Conservation (phyloP, 2,888 invertebrate species). For the Drosophila nigricruria region DNA sequence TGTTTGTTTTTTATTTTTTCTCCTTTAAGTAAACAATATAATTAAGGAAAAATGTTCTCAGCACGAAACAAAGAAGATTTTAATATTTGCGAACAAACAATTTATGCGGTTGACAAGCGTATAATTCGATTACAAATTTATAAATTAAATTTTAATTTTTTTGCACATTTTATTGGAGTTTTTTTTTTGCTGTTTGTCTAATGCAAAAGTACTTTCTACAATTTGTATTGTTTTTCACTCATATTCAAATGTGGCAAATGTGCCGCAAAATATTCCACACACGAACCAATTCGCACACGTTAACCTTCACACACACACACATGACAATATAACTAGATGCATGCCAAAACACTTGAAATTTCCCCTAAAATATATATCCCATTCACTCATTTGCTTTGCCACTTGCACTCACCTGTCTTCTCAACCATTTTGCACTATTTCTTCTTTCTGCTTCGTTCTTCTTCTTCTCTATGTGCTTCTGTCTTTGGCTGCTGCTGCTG, state of each 20-base stretch:
- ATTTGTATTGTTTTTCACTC: slow-evolving; percentile 10
- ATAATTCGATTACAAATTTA: slow-evolving; percentile 7
- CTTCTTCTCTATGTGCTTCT: slow-evolving; percentile 20
- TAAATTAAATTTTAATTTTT: neutral
- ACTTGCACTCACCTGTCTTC: slow-evolving; percentile 75
- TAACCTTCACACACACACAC: slow-evolving; percentile 38
- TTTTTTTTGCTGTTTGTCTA: neutral
- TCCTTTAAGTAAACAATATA: neutral
- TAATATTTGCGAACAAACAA: slow-evolving; percentile 6
- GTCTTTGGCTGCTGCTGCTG: slow-evolving; percentile 15
- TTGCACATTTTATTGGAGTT: no score
- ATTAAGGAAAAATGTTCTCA: neutral
- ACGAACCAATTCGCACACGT: slow-evolving; percentile 28
- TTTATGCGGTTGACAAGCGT: slow-evolving; percentile 21
- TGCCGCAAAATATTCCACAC: slow-evolving; percentile 11
- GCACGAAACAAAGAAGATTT: neutral
- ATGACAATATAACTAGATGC: neutral
- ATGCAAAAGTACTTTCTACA: slow-evolving; percentile 21
- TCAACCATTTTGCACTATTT: slow-evolving; percentile 74
- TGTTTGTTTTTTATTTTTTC: neutral
- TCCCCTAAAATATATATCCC: slow-evolving; percentile 30
- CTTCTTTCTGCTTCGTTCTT: slow-evolving; percentile 17
- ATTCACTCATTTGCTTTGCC: slow-evolving; percentile 21
- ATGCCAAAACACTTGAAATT: slow-evolving; percentile 30
- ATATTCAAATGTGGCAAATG: slow-evolving; percentile 11